These are phyloP conservation scores for Anser cygnoides DNA, from an alignment of 2,113 vertebrate genomes.

Conservation along the genomic window DNA sequence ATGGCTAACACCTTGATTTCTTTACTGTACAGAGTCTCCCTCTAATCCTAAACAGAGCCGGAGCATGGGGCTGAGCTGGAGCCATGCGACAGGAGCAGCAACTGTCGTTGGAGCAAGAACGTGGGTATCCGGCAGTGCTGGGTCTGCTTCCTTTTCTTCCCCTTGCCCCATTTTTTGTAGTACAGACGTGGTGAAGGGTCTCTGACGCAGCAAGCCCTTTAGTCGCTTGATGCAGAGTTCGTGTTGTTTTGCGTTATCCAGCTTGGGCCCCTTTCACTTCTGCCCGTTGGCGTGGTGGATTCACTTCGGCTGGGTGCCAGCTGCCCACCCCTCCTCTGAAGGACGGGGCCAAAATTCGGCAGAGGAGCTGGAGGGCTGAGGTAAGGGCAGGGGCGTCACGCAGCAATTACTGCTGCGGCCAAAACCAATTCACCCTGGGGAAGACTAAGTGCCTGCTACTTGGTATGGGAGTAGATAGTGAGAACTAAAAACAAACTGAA, in stretches of 20 bases:
- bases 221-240: background rate
- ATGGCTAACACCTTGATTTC: background rate
- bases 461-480: background rate
- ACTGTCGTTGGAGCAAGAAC: fast-evolving
- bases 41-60: fast-evolving
- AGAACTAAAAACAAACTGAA: background rate
- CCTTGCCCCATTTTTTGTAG: background rate
- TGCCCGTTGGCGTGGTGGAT: fast-evolving
- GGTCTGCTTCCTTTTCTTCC: background rate
- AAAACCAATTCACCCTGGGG: background rate
- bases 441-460: background rate
- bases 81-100: background rate
- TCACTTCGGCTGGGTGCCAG: background rate
- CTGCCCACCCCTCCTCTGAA: background rate
- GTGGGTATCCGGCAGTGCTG: no score
- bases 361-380: background rate
- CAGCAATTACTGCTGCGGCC: background rate
- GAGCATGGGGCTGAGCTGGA: fast-evolving
- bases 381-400: background rate
- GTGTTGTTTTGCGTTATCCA: fast-evolving
- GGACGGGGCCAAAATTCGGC: background rate
- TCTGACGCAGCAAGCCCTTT: fast-evolving
- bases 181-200: fast-evolving
- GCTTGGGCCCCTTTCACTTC: background rate
- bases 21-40: background rate